Evolutionary conservation across 2,797 vertebrate genomes (phyloP).

Genomic region (Carapus acus): DNA sequence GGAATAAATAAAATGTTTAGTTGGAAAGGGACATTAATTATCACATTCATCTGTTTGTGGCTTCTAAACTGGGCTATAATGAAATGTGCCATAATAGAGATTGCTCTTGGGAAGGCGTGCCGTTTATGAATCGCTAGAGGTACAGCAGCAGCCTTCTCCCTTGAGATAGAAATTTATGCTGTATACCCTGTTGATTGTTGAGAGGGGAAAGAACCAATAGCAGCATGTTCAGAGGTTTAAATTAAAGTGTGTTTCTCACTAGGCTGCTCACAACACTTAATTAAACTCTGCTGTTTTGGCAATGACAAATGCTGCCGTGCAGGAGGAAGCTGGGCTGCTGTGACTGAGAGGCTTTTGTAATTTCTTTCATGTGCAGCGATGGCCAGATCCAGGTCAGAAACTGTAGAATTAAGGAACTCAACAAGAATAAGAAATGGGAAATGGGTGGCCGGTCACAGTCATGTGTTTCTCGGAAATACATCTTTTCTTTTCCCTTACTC

Average conservation of each 20-base stretch:
- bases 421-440: constrained; percentile 73
- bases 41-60: constrained; percentile 79
- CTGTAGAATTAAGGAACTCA: constrained; percentile 81
- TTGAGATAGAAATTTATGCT: constrained; percentile 86
- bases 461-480: constrained; percentile 67
- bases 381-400: constrained; percentile 85
- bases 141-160: constrained; percentile 78
- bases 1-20: constrained; percentile 91
- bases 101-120: constrained; percentile 78
- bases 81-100: constrained; percentile 85
- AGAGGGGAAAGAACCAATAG: constrained; percentile 97
- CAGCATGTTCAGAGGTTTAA: constrained; percentile 94
- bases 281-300: constrained; percentile 99
- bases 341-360: constrained; percentile 89
- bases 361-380: constrained; percentile 90
- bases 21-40: constrained; percentile 87
- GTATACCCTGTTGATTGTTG: constrained; percentile 91
- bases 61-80: constrained; percentile 84
- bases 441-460: constrained; percentile 70
- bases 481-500: constrained; percentile 41
- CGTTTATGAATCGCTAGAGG: constrained; percentile 88
- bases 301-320: constrained; percentile 98
- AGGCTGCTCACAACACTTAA: constrained; percentile 99
- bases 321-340: constrained; percentile 83
- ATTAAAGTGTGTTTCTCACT: constrained; percentile 99